phyloP scores from a whole-genome alignment of 1,140 invertebrate species.

The Vollenhovia emeryi region DNA sequence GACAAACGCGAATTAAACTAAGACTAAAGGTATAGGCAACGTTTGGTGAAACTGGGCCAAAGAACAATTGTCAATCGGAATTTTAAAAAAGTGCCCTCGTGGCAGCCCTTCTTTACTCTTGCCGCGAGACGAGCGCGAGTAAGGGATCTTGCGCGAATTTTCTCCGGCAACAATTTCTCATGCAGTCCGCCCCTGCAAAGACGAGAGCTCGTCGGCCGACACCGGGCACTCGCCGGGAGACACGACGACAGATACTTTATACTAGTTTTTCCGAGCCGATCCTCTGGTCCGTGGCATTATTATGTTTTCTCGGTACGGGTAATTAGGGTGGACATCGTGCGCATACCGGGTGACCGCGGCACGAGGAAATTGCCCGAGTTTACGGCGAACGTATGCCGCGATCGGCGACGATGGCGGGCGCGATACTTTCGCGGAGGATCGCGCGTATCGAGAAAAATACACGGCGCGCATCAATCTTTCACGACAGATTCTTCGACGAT shows the following conservation, averaged over 20 bases:
- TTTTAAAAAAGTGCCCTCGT: background rate
- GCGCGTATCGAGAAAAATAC: constrained; percentile 13
- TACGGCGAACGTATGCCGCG: constrained; percentile 27
- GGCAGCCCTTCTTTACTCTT: background rate
- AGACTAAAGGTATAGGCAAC: no score
- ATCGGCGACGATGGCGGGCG: constrained; percentile 20
- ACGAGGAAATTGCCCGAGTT: constrained; percentile 55
- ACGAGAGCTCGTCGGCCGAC: constrained; percentile 38
- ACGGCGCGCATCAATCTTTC: constrained; percentile 43
- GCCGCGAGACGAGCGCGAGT: background rate
- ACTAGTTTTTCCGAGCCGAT: constrained; percentile 73
- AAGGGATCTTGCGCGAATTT: background rate
- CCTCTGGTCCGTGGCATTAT: constrained; percentile 70
- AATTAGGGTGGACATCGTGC: constrained; percentile 72
- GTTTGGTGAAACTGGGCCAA: no score
- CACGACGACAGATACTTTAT: constrained; percentile 75
- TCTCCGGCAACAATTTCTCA: background rate
- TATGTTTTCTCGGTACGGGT: constrained; percentile 77
- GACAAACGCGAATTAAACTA: no score
- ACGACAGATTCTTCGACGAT: constrained; percentile 29
- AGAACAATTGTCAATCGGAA: no score
- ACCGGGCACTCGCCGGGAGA: background rate
- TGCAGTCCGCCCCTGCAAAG: constrained; percentile 24
- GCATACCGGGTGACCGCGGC: constrained; percentile 68
- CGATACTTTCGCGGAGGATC: constrained; percentile 28